These are phyloP conservation scores for Bucorvus abyssinicus DNA, from an alignment of 2,797 vertebrate species.

Conservation along the genomic window DNA sequence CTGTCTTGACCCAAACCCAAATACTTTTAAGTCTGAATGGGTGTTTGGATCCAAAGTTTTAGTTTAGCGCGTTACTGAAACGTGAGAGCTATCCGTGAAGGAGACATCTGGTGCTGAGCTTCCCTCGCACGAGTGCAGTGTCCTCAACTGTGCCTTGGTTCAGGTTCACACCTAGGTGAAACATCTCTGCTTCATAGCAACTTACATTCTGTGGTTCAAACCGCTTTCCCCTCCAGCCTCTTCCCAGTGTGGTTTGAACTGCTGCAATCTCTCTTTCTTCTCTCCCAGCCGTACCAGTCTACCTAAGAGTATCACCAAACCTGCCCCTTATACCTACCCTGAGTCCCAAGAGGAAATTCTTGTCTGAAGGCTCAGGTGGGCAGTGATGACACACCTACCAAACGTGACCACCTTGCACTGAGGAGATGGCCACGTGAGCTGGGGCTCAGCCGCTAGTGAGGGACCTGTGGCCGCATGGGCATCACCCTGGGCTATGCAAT, in stretches of 20 bases:
- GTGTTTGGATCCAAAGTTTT: background rate
- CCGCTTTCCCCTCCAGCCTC: background rate
- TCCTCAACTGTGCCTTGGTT: background rate
- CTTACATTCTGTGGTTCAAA: background rate
- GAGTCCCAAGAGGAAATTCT: background rate
- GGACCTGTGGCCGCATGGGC: background rate
- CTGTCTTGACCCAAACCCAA: background rate
- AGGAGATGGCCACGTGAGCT: background rate
- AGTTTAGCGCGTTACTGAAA: background rate
- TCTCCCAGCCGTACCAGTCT: background rate
- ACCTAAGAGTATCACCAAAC: background rate
- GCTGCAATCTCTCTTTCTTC: background rate
- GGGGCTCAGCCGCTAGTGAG: background rate
- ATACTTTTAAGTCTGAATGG: background rate
- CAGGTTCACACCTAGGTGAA: background rate
- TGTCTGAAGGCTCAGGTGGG: background rate
- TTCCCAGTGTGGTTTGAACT: background rate
- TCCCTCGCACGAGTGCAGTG: accelerated
- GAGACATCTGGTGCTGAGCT: background rate
- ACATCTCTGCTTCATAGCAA: background rate
- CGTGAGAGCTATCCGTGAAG: background rate
- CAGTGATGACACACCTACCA: background rate
- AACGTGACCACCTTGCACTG: background rate
- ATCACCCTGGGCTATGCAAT: background rate
- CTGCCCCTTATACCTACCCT: background rate